These are phyloP conservation scores for Lochmaea capreae DNA, from an alignment of 2,888 invertebrate species.

Conservation along the genomic window DNA sequence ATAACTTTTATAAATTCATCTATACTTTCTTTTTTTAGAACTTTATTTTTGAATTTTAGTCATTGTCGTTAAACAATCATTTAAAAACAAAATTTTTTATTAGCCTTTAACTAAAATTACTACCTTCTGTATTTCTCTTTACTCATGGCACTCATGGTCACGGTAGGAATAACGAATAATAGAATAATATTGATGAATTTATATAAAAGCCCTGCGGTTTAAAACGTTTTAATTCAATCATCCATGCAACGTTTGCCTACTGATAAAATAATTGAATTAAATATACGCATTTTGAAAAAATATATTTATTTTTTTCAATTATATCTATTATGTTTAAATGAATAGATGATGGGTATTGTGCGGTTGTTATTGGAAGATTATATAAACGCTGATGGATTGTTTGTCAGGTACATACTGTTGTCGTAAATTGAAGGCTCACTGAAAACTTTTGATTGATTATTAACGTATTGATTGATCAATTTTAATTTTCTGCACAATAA, in stretches of 20 bases:
- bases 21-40: no score
- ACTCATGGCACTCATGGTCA: constrained; percentile 5
- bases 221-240: constrained; percentile 8
- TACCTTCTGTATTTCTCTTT: not conserved
- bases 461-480: not conserved
- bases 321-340: constrained; percentile 45
- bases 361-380: constrained; percentile 50
- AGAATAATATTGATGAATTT: constrained; percentile 18
- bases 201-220: not conserved
- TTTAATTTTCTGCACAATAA: not conserved
- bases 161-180: not conserved
- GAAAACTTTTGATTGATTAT: constrained; percentile 4
- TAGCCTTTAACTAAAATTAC: not conserved
- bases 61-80: no score
- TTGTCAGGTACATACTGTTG: constrained; percentile 25
- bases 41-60: no score
- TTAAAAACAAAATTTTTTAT: no score
- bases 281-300: constrained; percentile 39
- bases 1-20: no score
- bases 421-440: constrained; percentile 20
- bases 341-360: constrained; percentile 53
- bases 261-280: constrained; percentile 38
- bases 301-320: constrained; percentile 40
- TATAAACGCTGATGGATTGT: constrained; percentile 46
- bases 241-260: constrained; percentile 18